Base-by-base conservation (phyloP, 2,888 invertebrate species). In the Buathra laborator region DNA sequence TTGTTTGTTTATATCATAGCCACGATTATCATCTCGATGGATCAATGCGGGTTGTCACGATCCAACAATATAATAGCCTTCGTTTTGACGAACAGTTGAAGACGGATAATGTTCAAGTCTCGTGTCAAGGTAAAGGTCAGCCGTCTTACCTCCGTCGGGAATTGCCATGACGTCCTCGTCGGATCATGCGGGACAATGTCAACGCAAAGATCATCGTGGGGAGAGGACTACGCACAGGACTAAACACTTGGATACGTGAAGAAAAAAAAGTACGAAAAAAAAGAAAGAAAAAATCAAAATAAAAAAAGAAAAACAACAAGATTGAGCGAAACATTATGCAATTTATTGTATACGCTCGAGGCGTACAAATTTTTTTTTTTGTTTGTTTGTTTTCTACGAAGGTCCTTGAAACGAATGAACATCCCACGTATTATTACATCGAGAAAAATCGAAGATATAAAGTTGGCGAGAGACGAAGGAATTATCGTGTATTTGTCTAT, bases 321-420 rank as follows among this genome's bases (percentile, higher is more conserved):
- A 81, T 19, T 76, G 79, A 79, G 82, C 70, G 84, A 85, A 78
- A 85, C 71, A 85, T 56, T 70, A 81, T 71, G 75, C 76, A 82
- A 76, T 85, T 85, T 85, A 85, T 85, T 85, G 75, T 79, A 48
- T 79, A 81, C 81, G 81, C 81, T 75, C 43, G 56, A 29, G 56
- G 78, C 81, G 81, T 85, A 82, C 85, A 71, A 82, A 85, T 72
- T 77, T 72, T 32, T 19, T 14, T 48, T 70, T 51, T 70, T 12
- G 19, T 59, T 67, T 46, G 46, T 67, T 16, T 81, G 43, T 74
- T 66, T 53, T 64, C 68, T 64, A 78, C 78, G 53, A 70, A 81
- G 74, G 74, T 72, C 77, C 81, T 77, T 84, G 84, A 77, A 81
- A 62, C 72, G 29, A 68, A 81, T 44, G 24, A 77, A 62, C 72